Evolutionary conservation across 2,888 invertebrate species (phyloP), one percentile per base, ranked within the genome.

Genomic region (Mactromeris polynyma): DNA sequence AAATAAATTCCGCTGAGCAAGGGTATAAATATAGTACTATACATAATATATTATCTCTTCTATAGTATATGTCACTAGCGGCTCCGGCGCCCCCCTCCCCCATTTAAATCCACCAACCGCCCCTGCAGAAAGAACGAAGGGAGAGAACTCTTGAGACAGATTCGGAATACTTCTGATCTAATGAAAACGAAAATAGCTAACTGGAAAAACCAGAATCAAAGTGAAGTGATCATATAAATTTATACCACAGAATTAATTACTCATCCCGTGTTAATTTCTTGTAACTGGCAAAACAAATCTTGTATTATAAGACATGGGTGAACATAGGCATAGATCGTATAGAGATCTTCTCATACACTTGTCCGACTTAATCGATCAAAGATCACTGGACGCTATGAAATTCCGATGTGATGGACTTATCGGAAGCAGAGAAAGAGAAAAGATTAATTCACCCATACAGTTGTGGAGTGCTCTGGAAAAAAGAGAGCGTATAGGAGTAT

Each of bases 381-480:
- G 81, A 42, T 58, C 46, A 1, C 33, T 88, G 19, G 82, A 88
- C 21, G 31, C 81, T 17, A 88, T 88, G 88, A 88, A 88, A 85
- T 88, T 88, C 21, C 77, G 38, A 36, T 88, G 88, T 82, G 85
- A 85, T 33, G n/a, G 69, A 17, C 77, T 88, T 11, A 85, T 88
- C 26, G 81, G 81, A 42, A 81, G 85, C 19, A 73, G 85, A 51
- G 88, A 88, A 77, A 88, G 77, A 77, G 88, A 88, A n/a, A 51
- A 85, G 26, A 88, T 88, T 4, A 54, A 69, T 11, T 85, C 85
- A 21, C 73, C 85, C 11, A n/a, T 85, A 42, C 58, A 81, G 21
- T 42, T 88, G n/a, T 88, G 88, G 88, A 81, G 73, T 58, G 81
- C 88, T 6, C 36, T 88, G n/a, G 88, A 88, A 64, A 81, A 85